Evolutionary conservation across 1,140 invertebrate species (phyloP), one percentile per base, ranked within the genome.

Genomic region (Drepana arcuata): DNA sequence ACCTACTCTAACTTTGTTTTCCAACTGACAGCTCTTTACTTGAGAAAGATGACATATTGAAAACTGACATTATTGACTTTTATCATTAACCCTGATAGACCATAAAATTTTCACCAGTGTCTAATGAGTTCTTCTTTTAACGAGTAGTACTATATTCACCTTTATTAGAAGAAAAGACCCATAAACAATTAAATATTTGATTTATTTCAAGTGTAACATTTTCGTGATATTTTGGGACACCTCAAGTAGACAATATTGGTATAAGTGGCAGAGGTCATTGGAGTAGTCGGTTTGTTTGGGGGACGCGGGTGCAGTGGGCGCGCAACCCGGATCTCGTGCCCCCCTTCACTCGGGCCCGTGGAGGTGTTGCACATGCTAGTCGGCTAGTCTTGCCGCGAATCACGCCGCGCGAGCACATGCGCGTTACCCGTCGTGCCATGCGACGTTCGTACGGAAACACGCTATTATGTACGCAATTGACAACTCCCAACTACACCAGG

Each of bases 291-390:
- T 57, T 59, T 62, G 63, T 72, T 80, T 80, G 75, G 75, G 24
- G 4, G 18, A 57, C 37, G 59, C 47, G 51, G 52, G 48, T 74
- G 68, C 68, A 70, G 71, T 81, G 70, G 70, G 73, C 66, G 72
- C 69, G 55, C 69, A 75, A 81, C 75, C 77, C 77, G 71, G 77
- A 77, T 77, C 69, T 75, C 48, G 48, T 66, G 69, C 73, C 71
- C 75, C 71, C 77, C 73, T 78, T 78, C 73, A 78, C 75, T 68
- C 58, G 43, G 53, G 51, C 62, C 65, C 62, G 67, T 68, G 54
- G 64, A 67, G 60, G 60, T 65, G 66, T n/a, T n/a, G n/a, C n/a
- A n/a, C n/a, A n/a, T 67, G 69, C 27, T 21, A 25, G 16, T 25
- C 27, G 16, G 34, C 46, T 54, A 69, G 65, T 66, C 51, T 58